These are phyloP conservation scores for Galaxea fascicularis DNA, from an alignment of 92 coral and sea anemone species.

Conservation along the genomic window DNA sequence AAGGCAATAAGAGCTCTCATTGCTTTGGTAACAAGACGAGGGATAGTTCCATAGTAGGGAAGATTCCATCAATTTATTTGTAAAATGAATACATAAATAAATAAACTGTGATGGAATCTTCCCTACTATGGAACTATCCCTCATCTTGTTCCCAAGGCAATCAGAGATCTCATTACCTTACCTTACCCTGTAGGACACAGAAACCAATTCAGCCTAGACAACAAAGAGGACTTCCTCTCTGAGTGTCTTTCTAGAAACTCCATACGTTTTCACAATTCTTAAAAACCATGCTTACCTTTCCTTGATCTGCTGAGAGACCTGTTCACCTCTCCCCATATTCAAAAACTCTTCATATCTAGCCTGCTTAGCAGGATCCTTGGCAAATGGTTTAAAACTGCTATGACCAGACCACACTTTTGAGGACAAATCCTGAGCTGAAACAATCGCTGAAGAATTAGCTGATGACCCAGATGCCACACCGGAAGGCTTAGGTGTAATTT, in stretches of 20 bases:
- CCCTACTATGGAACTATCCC: too few species aligned
- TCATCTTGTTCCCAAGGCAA: too few species aligned
- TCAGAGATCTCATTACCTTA: too few species aligned
- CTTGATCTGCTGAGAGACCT: constrained; percentile 29
- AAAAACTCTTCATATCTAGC: constrained; percentile 87
- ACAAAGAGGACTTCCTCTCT: too few species aligned
- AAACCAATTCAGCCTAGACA: too few species aligned
- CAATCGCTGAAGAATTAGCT: not conserved
- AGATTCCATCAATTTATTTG: too few species aligned
- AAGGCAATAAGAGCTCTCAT: too few species aligned
- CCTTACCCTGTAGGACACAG: too few species aligned
- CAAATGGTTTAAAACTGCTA: constrained; percentile 86
- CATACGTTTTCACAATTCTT: not conserved
- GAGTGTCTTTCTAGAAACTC: not conserved
- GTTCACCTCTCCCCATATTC: constrained; percentile 52
- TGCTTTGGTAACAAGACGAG: too few species aligned
- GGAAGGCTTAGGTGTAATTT: constrained; percentile 10
- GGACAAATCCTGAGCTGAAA: constrained; percentile 6
- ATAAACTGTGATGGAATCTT: too few species aligned
- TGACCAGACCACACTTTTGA: constrained; percentile 12
- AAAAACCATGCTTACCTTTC: constrained; percentile 61
- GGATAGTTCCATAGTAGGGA: too few species aligned
- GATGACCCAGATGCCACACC: not conserved
- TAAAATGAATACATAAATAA: too few species aligned
- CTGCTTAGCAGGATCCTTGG: constrained; percentile 88